Base-by-base conservation (phyloP, 2,888 invertebrate species). In the Xestia rhomboidea region DNA sequence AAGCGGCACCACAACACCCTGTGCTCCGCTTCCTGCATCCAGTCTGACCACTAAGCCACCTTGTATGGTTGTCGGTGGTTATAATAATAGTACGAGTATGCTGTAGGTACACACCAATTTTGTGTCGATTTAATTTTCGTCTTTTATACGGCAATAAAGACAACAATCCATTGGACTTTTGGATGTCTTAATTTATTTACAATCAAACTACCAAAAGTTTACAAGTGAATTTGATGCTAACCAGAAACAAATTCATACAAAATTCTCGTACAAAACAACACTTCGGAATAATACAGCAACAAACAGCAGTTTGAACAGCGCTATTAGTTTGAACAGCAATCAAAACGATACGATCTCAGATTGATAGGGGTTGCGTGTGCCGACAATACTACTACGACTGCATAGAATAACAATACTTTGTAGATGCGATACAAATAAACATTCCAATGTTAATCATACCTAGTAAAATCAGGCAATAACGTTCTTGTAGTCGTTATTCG, bases 241-340 rank as follows among this genome's bases (percentile, higher is more conserved):
- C 5, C 24, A 15, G 1, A 49, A 21, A 54, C 27, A 24, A 63
- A 64, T 83, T 54, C 46, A 77, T 27, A 18, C 30, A 60, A 72
- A 73, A 70, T 70, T 67, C 5, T 49, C 44, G 15, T 49, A 54
- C 63, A 71, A 51, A 57, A 51, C 41, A 70, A 54, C 68, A 74
- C 18, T 83, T 30, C 21, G 41, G 38, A 60, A 73, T 66, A 68
- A 51, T 60, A 76, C 68, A 77, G 75, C 63, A 79, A 78, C 77
- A 63, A 74, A 77, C 77, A 79, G 30, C 68, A 77, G 68, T 86
- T 79, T 74, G 77, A 68, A 81, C 85, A 82, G 74, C 49, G 63
- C 84, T 79, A 88, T 88, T 88, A 87, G 87, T 77, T 81, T 72
- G 86, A 83, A 77, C 76, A 77, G 86, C 88, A 88, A 87, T 87